These are phyloP conservation scores for Drosophila carrolli DNA, from an alignment of 1,140 invertebrate species.

Conservation along the genomic window DNA sequence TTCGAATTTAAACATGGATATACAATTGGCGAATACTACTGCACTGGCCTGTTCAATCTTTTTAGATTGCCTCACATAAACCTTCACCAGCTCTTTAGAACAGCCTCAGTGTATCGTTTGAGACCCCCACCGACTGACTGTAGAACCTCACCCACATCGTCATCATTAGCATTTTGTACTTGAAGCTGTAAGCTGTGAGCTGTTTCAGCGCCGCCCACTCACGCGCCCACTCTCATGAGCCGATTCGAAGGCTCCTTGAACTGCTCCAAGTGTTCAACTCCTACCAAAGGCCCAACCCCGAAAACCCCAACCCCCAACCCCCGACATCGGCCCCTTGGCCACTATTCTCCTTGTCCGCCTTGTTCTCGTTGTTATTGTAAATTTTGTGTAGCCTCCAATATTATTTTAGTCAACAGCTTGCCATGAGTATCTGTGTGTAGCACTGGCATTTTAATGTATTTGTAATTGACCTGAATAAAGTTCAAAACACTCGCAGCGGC, in stretches of 20 bases:
- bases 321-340: conserved; percentile 5
- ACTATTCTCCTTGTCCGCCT: conserved; percentile 39
- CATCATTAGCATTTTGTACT: conserved; percentile 62
- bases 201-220: conserved; percentile 27
- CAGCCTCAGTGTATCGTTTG: neutral
- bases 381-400: conserved; percentile 75
- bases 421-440: conserved; percentile 44
- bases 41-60: neutral
- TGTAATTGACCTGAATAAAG: conserved; percentile 84
- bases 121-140: neutral
- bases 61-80: neutral
- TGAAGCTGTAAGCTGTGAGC: conserved; percentile 40
- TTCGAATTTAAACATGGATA: too few species aligned
- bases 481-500: conserved; percentile 78
- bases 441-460: conserved; percentile 83
- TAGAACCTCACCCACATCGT: conserved; percentile 34
- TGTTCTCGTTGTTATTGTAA: conserved; percentile 52
- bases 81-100: conserved; percentile 5
- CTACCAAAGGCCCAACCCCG: conserved; percentile 22
- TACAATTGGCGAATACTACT: too few species aligned
- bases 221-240: conserved; percentile 15
- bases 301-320: conserved; percentile 17
- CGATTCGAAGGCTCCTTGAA: conserved; percentile 52
- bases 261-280: conserved; percentile 30
- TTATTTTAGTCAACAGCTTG: conserved; percentile 79